Conservation (phyloP, 2,113 vertebrate genomes). For the Monopterus albus region DNA sequence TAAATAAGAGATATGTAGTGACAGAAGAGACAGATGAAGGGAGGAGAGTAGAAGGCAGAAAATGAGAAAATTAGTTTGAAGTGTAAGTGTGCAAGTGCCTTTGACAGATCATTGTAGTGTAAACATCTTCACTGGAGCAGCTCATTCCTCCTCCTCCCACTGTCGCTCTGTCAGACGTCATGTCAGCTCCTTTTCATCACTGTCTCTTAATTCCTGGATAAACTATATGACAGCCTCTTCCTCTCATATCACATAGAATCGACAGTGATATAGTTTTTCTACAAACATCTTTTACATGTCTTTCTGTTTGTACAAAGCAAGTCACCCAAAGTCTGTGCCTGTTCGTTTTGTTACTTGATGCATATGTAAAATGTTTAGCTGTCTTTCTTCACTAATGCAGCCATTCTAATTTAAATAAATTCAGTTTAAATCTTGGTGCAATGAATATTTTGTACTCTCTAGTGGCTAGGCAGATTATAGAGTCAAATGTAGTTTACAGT, state of each 20-base stretch:
- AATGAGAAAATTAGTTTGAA: slow-evolving; percentile 58
- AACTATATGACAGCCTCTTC: slow-evolving; percentile 27
- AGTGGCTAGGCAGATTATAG: too few relatives aligned
- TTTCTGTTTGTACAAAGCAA: slow-evolving; percentile 29
- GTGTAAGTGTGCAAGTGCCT: slow-evolving; percentile 35
- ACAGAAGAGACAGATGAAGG: slow-evolving; percentile 31
- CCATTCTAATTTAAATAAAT: too few relatives aligned
- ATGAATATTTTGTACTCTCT: too few relatives aligned
- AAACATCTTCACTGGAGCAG: slow-evolving; percentile 35
- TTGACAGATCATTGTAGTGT: slow-evolving; percentile 46
- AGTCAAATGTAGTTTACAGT: too few relatives aligned
- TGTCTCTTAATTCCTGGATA: slow-evolving; percentile 33
- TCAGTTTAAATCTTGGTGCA: too few relatives aligned
- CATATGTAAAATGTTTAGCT: background rate
- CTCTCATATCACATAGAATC: slow-evolving; percentile 33
- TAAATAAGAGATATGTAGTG: slow-evolving; percentile 50
- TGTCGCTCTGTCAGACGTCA: slow-evolving; percentile 22
- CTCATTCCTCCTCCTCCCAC: slow-evolving; percentile 5
- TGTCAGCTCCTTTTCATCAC: slow-evolving; percentile 20
- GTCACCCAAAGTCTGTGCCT: background rate
- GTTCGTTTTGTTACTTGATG: slow-evolving; percentile 9
- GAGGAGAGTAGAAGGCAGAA: slow-evolving; percentile 26
- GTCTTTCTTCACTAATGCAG: background rate
- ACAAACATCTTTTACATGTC: background rate
- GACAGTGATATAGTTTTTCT: slow-evolving; percentile 16